phyloP scores from a whole-genome alignment of 2,797 vertebrate species.

The Halcyon leucocephala region DNA sequence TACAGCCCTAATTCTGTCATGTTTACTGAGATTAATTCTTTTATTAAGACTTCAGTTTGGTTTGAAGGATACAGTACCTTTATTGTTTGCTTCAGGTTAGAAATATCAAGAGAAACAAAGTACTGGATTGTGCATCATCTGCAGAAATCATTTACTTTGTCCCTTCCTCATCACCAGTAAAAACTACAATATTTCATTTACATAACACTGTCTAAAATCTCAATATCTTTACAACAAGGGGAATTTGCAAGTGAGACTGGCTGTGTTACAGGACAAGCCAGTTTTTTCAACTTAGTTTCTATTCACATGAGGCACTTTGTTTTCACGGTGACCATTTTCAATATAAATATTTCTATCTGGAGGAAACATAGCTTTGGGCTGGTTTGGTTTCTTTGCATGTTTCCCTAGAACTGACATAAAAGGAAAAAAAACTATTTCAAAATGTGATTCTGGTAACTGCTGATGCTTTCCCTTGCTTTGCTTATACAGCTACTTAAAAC shows the following conservation, averaged over 20 bases:
- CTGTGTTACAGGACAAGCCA: neutral
- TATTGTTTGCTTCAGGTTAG: conserved; percentile 9
- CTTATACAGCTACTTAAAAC: neutral
- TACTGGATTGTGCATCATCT: neutral
- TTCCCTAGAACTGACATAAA: neutral
- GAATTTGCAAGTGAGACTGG: neutral
- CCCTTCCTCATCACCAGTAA: neutral
- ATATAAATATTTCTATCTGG: conserved; percentile 23
- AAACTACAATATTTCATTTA: neutral
- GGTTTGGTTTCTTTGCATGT: neutral
- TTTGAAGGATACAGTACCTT: neutral
- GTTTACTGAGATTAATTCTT: neutral
- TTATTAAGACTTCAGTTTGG: neutral
- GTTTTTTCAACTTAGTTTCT: neutral
- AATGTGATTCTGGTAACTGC: neutral
- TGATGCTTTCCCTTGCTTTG: neutral
- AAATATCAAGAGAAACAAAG: neutral
- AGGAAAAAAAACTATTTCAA: neutral
- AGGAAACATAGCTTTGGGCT: neutral
- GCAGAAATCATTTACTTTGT: neutral
- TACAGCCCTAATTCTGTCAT: neutral
- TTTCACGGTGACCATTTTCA: neutral
- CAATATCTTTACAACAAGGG: neutral
- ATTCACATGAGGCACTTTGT: neutral
- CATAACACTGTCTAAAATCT: neutral